These are phyloP conservation scores for Laothoe populi DNA, from an alignment of 2,888 invertebrate genomes.

Conservation along the genomic window DNA sequence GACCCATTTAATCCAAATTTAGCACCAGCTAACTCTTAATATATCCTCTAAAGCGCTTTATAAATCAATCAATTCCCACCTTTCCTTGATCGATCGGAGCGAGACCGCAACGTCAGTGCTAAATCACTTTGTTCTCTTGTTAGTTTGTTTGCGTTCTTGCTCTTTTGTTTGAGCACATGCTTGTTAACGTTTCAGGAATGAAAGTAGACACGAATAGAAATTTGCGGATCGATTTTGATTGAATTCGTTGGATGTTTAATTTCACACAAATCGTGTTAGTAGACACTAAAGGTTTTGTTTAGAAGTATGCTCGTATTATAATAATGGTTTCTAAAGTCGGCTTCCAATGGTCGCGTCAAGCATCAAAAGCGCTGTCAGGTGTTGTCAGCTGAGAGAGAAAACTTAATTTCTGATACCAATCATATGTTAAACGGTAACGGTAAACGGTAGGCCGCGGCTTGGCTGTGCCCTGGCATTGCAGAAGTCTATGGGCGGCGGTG, in stretches of 20 bases:
- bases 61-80: conserved; percentile 74
- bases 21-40: conserved; percentile 48
- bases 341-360: no score
- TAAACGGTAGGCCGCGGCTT: no score
- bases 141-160: conserved; percentile 47
- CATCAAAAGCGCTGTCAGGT: no score
- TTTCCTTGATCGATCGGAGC: conserved; percentile 69
- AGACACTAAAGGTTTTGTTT: no score
- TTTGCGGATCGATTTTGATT: background rate
- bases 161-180: conserved; percentile 41
- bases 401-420: no score
- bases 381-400: no score
- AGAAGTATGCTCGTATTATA: no score
- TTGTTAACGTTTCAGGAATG: conserved; percentile 32
- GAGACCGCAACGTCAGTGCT: conserved; percentile 50
- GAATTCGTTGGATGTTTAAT: background rate
- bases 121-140: conserved; percentile 66
- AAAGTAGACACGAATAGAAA: background rate
- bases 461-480: no score
- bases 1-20: conserved; percentile 36
- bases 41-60: conserved; percentile 45
- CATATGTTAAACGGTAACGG: no score
- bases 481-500: no score
- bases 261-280: no score
- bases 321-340: no score